These are phyloP conservation scores for Delphinus delphis DNA, from an alignment of 2,113 vertebrate genomes.

Conservation along the genomic window DNA sequence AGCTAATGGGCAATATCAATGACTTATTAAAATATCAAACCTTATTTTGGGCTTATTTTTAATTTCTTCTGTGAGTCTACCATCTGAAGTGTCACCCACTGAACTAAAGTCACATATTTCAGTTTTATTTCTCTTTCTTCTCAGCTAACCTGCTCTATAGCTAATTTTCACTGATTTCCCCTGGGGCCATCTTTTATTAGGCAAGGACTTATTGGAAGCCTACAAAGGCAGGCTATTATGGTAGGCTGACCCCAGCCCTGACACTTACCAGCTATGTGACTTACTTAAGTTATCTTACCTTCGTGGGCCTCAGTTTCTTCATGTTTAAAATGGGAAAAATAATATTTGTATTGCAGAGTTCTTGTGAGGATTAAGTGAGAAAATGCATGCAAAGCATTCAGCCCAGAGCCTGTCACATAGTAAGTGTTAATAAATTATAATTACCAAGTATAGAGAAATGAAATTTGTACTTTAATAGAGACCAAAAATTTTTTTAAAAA, in stretches of 20 bases:
- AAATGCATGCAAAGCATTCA: background rate
- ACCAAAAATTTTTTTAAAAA: too few species aligned
- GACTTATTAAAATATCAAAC: background rate
- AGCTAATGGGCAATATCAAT: background rate
- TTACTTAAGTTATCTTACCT: background rate
- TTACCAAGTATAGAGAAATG: background rate
- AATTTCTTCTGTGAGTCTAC: constrained; percentile 15
- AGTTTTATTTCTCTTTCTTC: background rate
- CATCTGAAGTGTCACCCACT: background rate
- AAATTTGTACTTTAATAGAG: background rate
- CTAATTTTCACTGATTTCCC: background rate
- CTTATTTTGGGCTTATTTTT: background rate
- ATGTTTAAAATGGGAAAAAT: background rate
- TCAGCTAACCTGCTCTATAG: background rate
- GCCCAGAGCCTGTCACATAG: background rate
- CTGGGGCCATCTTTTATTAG: background rate
- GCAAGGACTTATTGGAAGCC: background rate
- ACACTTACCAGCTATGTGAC: background rate
- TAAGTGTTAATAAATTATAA: background rate
- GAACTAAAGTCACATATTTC: background rate
- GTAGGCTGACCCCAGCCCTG: background rate
- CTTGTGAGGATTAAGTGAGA: background rate
- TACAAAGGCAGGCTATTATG: background rate
- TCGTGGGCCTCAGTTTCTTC: background rate
- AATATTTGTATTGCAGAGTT: background rate